These are phyloP conservation scores for Hypotaenidia okinawae DNA, from an alignment of 2,797 vertebrate genomes.

Conservation along the genomic window DNA sequence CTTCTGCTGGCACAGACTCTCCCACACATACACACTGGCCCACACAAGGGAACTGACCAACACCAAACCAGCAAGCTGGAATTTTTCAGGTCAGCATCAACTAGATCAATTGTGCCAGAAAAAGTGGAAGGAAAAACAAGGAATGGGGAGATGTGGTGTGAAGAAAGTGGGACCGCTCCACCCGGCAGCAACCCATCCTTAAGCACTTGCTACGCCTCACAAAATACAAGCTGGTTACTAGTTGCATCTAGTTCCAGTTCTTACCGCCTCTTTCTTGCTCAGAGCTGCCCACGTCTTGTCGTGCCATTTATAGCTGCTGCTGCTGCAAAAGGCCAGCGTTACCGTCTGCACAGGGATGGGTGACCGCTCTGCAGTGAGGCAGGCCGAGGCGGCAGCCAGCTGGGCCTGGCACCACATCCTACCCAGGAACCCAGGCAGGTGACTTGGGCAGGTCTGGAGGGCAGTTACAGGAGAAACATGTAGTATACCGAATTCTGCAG, in stretches of 20 bases:
- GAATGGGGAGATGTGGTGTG: neutral
- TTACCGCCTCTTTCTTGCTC: neutral
- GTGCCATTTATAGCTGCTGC: neutral
- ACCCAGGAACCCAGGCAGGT: neutral
- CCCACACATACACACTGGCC: neutral
- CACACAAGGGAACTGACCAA: neutral
- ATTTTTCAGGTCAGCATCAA: neutral
- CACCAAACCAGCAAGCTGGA: neutral
- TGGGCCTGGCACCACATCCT: too few relatives aligned
- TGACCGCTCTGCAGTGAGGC: fast-evolving
- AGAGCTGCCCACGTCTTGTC: neutral
- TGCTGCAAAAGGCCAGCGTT: neutral
- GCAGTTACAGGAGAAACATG: neutral
- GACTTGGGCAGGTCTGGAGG: neutral
- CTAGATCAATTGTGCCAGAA: neutral
- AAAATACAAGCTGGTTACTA: neutral
- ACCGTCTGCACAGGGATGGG: fast-evolving
- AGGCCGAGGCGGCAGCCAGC: neutral
- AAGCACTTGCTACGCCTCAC: neutral
- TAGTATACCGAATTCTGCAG: neutral
- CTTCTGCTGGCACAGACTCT: neutral
- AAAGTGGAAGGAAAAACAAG: neutral
- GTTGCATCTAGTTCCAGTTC: neutral
- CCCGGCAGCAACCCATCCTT: neutral
- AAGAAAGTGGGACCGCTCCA: neutral